Conservation (phyloP, 2,797 vertebrate genomes). For the Leuciscus waleckii region DNA sequence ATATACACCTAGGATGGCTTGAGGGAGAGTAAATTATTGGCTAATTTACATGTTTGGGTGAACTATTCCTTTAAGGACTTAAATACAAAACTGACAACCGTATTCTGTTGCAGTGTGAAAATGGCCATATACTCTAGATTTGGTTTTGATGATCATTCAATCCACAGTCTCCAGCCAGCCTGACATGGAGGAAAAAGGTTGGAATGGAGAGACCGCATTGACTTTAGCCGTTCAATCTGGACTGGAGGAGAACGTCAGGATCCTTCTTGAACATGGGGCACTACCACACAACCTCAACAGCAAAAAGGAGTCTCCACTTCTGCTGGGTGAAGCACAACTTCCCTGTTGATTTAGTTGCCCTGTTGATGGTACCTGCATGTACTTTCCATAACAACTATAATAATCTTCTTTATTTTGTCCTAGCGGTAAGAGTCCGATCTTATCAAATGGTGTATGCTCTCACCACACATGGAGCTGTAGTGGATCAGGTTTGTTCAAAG, state of each 20-base stretch:
- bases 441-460: slow-evolving; percentile 79
- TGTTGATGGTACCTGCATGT: neutral
- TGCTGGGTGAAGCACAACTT: slow-evolving; percentile 76
- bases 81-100: neutral
- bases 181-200: slow-evolving; percentile 83
- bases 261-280: slow-evolving; percentile 81
- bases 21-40: too few relatives aligned
- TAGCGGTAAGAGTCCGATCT: slow-evolving; percentile 78
- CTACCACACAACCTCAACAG: slow-evolving; percentile 82
- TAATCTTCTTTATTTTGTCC: neutral
- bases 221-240: slow-evolving; percentile 82
- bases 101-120: neutral
- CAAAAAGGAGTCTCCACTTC: slow-evolving; percentile 85
- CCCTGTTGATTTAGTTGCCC: neutral
- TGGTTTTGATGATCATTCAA: slow-evolving; percentile 15
- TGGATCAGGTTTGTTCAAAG: slow-evolving; percentile 82
- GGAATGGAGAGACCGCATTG: slow-evolving; percentile 84
- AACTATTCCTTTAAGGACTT: neutral
- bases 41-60: too few relatives aligned
- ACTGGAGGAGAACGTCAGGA: slow-evolving; percentile 77
- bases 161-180: slow-evolving; percentile 72
- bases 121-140: neutral
- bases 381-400: slow-evolving; percentile 52
- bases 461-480: slow-evolving; percentile 78
- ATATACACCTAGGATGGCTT: too few relatives aligned